Conservation (phyloP, 2,888 invertebrate species). For the Glyphotaelius pellucidus region DNA sequence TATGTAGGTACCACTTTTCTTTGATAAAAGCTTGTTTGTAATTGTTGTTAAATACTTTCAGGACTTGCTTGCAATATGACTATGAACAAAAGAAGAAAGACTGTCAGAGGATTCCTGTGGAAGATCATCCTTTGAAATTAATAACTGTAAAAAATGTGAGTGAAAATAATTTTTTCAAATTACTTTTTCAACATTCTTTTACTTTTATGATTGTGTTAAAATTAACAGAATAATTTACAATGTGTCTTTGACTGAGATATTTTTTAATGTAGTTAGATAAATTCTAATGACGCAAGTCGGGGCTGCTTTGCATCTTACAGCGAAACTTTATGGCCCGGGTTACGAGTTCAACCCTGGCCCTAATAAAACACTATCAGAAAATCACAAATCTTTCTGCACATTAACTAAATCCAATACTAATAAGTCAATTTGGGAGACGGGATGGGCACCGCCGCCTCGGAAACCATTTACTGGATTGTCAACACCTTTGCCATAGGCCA, state of each 20-base stretch:
- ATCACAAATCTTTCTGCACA: no score
- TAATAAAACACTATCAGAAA: no score
- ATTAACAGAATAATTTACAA: background rate
- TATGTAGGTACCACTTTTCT: background rate
- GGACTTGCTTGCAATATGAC: constrained; percentile 56
- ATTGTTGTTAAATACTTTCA: constrained; percentile 33
- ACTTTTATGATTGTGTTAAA: background rate
- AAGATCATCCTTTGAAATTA: constrained; percentile 61
- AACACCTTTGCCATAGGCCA: no score
- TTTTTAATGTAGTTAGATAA: background rate
- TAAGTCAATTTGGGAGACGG: background rate
- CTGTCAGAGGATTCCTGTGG: constrained; percentile 30
- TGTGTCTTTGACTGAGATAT: background rate
- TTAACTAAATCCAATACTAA: background rate
- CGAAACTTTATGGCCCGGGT: no score
- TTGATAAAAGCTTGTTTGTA: background rate
- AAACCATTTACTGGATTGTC: no score
- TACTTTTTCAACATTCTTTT: background rate
- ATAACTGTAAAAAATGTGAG: constrained; percentile 56
- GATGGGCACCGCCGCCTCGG: no score
- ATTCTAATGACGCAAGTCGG: background rate
- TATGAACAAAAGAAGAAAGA: constrained; percentile 54
- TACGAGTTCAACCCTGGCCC: no score
- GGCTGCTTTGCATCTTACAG: no score
- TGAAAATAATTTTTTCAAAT: background rate